Evolutionary conservation across 2,888 invertebrate genomes (phyloP), one percentile per base, ranked within the genome.

Genomic region (Crocallis elinguaria): DNA sequence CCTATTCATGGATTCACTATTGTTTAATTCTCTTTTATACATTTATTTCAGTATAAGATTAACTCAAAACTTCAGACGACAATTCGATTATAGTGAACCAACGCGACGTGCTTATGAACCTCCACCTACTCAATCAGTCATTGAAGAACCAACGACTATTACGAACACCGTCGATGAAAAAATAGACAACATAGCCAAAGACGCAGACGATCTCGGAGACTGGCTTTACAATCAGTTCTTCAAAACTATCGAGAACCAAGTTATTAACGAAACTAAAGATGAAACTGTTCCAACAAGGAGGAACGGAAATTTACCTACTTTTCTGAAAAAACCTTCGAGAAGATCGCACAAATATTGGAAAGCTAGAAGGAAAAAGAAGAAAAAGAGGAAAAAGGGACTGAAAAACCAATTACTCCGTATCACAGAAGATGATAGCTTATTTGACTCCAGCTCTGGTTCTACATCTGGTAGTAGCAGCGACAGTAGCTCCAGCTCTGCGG

Each of bases 171-270:
- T 81, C 7, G 75, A 81, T 48, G 60, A 70, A 17, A 79, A 77
- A 50, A 71, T 79, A 2, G 79, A 81, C 33, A 77, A 77, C 49
- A 77, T 82, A 41, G 59, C 80, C 1, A 83, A 84, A 66, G 83
- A 85, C 30, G 73, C 82, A 3, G 85, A 86, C 30, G 86, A 88
- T 42, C 74, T 90, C 23, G 81, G 89, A 12, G 87, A 89, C 55
- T 91, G 90, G 90, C 73, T 91, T 7, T 90, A 89, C 56, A 88
- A 88, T 55, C 88, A 90, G 57, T 91, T 91, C 53, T 89, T 88
- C 53, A 88, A 88, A 78, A 84, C 88, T 12, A 82, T 91, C 36
- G 90, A 91, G 62, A 85, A 75, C 36, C 86, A 88, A 77, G 84
- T 88, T 1, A 82, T 89, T 1, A 88, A 86, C 49, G 82, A 82